Base-by-base conservation (phyloP, 2,888 invertebrate species). In the Hyppa rectilinea region DNA sequence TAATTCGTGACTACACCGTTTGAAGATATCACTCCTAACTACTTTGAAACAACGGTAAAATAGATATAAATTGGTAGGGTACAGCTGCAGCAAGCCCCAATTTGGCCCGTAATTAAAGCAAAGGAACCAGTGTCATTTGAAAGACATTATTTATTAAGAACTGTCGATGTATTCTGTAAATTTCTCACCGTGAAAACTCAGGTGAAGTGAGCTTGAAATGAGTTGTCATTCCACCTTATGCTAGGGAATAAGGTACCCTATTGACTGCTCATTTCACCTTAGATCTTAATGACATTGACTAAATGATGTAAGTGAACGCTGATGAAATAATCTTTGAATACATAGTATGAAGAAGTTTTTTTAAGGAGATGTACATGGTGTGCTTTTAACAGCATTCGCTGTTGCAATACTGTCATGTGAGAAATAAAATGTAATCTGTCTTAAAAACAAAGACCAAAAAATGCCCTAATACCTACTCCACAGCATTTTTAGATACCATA, bases 1-100 rank as follows among this genome's bases (percentile, higher is more conserved):
- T 76, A 70, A 76, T 62, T 78, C 31, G 53, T 55, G 55, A 65
- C 61, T 58, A 49, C 58, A 65, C 56, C 38, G 61, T 69, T 61
- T 65, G 76, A 38, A 75, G 77, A 75, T 80, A 69, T 80, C 61
- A 49, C 43, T 36, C 56, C 45, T 55, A 59, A 49, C 49, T 63
- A 65, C 77, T 70, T 76, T 47, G 61, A 50, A 70, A 70, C 64
- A 59, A 65, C 70, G 20, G 65, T 53, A 34, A 38, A 67, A 49
- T 76, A 14, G 20, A 34, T 60, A 66, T 62, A 58, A 71, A 53
- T 49, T 38, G 5, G 9, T 0, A 53, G 40, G 60, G 52, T 34
- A 50, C 75, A 71, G 52, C 12, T 75, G 45, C n/a, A 63, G 12
- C 3, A 63, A 34, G 23, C 4, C 26, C 1, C 34, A 17, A 45